Evolutionary conservation across 2,113 vertebrate species (phyloP).

Genomic region (Petrocephalus microphthalmus): DNA sequence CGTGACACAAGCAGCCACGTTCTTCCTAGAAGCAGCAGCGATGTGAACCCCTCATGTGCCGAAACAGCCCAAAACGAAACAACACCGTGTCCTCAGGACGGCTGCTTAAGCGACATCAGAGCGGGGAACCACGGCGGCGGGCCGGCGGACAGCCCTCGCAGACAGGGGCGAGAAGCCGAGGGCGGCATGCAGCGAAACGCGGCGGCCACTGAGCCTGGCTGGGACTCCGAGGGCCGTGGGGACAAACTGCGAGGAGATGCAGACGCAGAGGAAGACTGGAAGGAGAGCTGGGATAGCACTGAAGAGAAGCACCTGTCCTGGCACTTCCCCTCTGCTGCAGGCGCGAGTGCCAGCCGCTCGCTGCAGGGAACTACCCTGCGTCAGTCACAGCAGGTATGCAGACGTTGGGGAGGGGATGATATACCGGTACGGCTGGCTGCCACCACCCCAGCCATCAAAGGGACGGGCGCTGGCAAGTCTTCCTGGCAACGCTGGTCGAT

Average conservation of each 20-base stretch:
- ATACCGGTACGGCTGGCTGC: not conserved
- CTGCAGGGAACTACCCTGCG: not conserved
- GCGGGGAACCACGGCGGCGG: not conserved
- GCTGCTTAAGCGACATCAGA: not conserved
- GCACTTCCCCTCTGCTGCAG: not conserved
- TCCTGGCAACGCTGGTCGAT: not conserved
- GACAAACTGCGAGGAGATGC: not conserved
- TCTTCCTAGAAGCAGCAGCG: not conserved
- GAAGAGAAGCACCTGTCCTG: constrained; percentile 15
- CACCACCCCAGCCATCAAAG: not conserved
- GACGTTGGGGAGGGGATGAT: too few species aligned
- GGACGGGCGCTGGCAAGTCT: not conserved
- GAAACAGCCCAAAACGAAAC: too few species aligned
- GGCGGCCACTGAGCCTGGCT: constrained; percentile 30
- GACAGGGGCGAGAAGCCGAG: constrained; percentile 30
- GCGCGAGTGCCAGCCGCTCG: not conserved
- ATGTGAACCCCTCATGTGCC: not conserved
- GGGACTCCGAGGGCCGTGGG: constrained; percentile 19
- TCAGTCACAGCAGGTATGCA: not conserved
- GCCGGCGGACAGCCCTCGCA: not conserved
- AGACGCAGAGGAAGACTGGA: constrained; percentile 29
- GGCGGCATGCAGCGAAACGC: constrained; percentile 25
- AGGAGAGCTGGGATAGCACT: constrained; percentile 38
- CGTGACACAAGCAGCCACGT: not conserved
- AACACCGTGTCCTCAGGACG: not conserved